Evolutionary conservation across 1,140 invertebrate genomes (phyloP).

Genomic region (Procambarus virginalis): DNA sequence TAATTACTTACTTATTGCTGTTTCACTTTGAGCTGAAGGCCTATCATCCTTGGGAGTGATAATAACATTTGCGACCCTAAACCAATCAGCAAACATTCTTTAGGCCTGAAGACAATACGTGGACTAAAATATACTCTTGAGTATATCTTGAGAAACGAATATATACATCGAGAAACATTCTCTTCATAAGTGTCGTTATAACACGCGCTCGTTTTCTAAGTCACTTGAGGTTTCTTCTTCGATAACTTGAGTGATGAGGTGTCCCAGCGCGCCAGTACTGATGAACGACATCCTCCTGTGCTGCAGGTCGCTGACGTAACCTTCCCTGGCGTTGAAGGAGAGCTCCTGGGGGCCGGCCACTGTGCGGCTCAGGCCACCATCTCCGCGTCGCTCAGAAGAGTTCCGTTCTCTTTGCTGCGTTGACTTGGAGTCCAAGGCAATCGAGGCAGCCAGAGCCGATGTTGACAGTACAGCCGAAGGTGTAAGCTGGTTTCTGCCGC

Average conservation of each 20-base stretch:
- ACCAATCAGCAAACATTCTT: too few relatives aligned
- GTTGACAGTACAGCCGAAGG: conserved; percentile 12
- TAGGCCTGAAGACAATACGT: too few relatives aligned
- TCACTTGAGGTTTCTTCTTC: conserved; percentile 46
- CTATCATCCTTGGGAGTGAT: too few relatives aligned
- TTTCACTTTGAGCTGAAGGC: too few relatives aligned
- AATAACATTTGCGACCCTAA: too few relatives aligned
- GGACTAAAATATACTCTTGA: too few relatives aligned
- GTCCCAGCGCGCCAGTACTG: conserved; percentile 37
- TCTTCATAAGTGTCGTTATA: neutral
- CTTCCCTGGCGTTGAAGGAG: conserved; percentile 9
- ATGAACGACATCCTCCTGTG: conserved; percentile 20
- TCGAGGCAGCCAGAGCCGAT: neutral
- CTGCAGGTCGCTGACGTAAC: conserved; percentile 31
- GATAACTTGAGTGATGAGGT: conserved; percentile 48
- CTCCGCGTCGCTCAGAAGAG: neutral
- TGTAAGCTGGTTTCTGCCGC: neutral
- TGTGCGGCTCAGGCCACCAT: neutral
- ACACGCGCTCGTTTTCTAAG: conserved; percentile 33
- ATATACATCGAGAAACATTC: too few relatives aligned
- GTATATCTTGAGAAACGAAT: too few relatives aligned
- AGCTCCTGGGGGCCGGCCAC: too few relatives aligned
- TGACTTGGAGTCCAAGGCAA: conserved; percentile 1
- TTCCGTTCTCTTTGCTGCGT: neutral
- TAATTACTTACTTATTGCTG: too few relatives aligned